A percentile compares a stretch with the other conserved stretches of the same genome.
phyloP scores from a whole-genome alignment of 2,888 invertebrate genomes.

The Erpobdella octoculata region DNA sequence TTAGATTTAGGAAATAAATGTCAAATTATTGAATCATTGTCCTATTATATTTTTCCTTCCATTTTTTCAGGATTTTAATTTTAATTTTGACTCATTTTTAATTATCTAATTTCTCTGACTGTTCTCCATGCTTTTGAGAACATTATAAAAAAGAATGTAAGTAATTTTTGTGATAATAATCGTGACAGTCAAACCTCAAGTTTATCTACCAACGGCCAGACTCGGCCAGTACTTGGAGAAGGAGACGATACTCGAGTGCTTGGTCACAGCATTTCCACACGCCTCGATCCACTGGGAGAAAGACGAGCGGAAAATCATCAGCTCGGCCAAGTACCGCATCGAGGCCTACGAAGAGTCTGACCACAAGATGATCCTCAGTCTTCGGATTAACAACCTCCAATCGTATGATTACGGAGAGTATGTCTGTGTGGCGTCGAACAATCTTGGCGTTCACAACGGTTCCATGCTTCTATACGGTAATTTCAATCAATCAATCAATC shows the following conservation, averaged over 20 bases:
- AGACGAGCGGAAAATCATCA: slow-evolving; percentile 9
- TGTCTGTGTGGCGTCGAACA: slow-evolving; percentile 27
- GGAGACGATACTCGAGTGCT: slow-evolving; percentile 47
- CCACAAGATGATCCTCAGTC: slow-evolving; percentile 28
- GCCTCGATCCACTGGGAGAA: slow-evolving; percentile 43
- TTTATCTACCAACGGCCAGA: slow-evolving; percentile 41
- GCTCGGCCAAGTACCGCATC: neutral
- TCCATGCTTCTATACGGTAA: slow-evolving; percentile 29
- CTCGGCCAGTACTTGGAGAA: slow-evolving; percentile 43
- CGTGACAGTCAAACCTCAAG: slow-evolving; percentile 46
- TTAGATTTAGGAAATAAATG: too few relatives aligned
- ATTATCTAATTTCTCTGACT: too few relatives aligned
- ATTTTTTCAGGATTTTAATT: too few relatives aligned
- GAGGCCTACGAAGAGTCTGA: slow-evolving; percentile 9
- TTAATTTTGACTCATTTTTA: too few relatives aligned
- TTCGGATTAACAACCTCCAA: slow-evolving; percentile 15
- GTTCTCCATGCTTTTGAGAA: too few relatives aligned
- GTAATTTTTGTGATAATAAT: too few relatives aligned
- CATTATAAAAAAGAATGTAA: too few relatives aligned
- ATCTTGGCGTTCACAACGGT: slow-evolving; percentile 22
- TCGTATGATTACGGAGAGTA: slow-evolving; percentile 28
- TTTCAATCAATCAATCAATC: neutral
- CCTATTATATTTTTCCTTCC: neutral
- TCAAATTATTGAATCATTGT: neutral
- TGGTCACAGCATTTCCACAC: slow-evolving; percentile 44